Evolutionary conservation across 2,797 vertebrate species (phyloP).

Genomic region (Meriones psammophilus): DNA sequence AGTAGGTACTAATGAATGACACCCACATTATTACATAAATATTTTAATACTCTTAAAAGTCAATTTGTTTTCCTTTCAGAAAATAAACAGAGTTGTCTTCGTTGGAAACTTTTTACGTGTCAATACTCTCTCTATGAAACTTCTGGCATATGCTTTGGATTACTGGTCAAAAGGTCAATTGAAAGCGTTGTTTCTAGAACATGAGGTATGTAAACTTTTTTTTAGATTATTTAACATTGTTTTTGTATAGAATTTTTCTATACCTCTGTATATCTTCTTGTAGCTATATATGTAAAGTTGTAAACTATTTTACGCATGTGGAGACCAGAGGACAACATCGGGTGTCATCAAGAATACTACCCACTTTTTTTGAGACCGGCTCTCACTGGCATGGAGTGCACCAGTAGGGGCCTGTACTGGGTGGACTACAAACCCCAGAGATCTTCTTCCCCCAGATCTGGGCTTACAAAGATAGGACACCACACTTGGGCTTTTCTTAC

Average conservation of each 20-base stretch:
- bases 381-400: neutral
- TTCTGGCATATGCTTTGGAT: slow-evolving; percentile 92
- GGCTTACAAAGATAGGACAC: neutral
- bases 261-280: neutral
- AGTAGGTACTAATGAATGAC: slow-evolving; percentile 1
- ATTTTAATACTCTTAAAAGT: slow-evolving; percentile 40
- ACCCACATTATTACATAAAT: neutral
- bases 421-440: neutral
- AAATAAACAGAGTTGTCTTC: slow-evolving; percentile 93
- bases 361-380: neutral
- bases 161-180: slow-evolving; percentile 93
- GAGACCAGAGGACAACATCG: neutral
- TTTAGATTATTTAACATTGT: neutral
- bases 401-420: neutral
- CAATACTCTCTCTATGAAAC: slow-evolving; percentile 93
- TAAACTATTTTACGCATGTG: neutral
- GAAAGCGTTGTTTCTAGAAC: slow-evolving; percentile 92
- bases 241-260: neutral
- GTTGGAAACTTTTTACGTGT: slow-evolving; percentile 93
- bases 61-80: slow-evolving; percentile 83
- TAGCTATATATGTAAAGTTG: slow-evolving; percentile 5
- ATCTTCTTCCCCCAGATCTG: neutral
- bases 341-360: neutral
- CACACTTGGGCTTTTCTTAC: neutral
- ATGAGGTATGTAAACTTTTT: slow-evolving; percentile 88